A percentile compares a stretch with the other conserved stretches of the same genome.
phyloP scores from a whole-genome alignment of 2,797 vertebrate species.

The Micromesistius poutassou region DNA sequence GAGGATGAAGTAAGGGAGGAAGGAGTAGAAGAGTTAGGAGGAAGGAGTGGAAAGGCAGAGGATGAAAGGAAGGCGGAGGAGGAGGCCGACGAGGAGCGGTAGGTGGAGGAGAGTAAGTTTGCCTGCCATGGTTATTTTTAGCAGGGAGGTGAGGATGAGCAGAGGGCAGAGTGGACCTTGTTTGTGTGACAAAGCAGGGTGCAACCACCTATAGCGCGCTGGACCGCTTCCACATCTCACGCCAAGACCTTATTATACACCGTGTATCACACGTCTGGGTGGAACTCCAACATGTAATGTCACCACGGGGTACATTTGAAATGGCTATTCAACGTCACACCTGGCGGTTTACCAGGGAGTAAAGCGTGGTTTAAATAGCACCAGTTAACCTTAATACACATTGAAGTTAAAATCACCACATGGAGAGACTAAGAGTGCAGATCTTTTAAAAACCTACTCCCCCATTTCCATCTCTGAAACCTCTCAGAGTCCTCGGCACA shows the following conservation, averaged over 20 bases:
- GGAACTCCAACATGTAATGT: neutral
- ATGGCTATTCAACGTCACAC: neutral
- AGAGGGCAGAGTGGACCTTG: constrained; percentile 1
- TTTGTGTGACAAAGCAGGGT: neutral
- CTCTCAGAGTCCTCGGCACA: neutral
- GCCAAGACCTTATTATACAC: neutral
- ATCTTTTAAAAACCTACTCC: neutral
- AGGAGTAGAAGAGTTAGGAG: neutral
- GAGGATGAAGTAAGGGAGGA: neutral
- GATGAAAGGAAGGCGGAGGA: neutral
- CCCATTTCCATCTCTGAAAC: neutral
- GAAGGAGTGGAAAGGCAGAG: neutral
- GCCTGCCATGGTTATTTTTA: neutral
- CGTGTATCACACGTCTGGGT: neutral
- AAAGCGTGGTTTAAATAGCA: neutral
- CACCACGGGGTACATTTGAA: neutral
- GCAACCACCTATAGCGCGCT: neutral
- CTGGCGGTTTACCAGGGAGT: neutral
- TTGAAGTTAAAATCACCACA: neutral
- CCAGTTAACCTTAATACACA: neutral
- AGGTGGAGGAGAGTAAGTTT: neutral
- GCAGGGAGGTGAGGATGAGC: neutral
- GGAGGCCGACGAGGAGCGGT: neutral
- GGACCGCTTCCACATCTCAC: neutral
- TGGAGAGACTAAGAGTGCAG: neutral